phyloP scores from a whole-genome alignment of 2,888 invertebrate species.

The Dynastes tityus region DNA sequence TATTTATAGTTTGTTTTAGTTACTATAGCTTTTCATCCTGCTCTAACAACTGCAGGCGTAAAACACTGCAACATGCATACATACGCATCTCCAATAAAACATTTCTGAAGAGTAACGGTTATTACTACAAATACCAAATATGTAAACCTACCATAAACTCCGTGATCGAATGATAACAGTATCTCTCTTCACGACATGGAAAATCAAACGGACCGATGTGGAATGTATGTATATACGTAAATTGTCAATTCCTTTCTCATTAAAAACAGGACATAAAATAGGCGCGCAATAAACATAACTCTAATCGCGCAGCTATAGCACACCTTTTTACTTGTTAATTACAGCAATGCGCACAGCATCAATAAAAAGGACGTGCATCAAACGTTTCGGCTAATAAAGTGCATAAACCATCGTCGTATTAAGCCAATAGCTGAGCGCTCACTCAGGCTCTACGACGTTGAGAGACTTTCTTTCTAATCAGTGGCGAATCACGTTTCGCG shows the following conservation, averaged over 20 bases:
- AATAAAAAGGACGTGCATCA: slow-evolving; percentile 26
- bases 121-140: slow-evolving; percentile 34
- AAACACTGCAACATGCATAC: neutral
- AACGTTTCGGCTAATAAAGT: slow-evolving; percentile 22
- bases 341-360: neutral
- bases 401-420: slow-evolving; percentile 4
- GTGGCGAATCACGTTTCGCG: slow-evolving; percentile 22
- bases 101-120: slow-evolving; percentile 31
- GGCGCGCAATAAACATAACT: slow-evolving; percentile 30
- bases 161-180: slow-evolving; percentile 34
- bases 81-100: slow-evolving; percentile 19
- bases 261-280: slow-evolving; percentile 40
- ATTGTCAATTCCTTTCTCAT: slow-evolving; percentile 40
- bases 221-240: slow-evolving; percentile 26
- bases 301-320: slow-evolving; percentile 21
- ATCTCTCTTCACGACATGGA: slow-evolving; percentile 21
- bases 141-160: slow-evolving; percentile 27
- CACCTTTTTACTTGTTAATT: slow-evolving; percentile 41
- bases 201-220: slow-evolving; percentile 31
- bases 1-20: too few relatives aligned
- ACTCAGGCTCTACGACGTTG: neutral
- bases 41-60: neutral
- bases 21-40: too few relatives aligned
- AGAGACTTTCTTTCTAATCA: slow-evolving; percentile 31
- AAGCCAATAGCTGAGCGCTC: slow-evolving; percentile 18